Conservation (phyloP, 1,140 invertebrate genomes). For the Vanessa tameamea region DNA sequence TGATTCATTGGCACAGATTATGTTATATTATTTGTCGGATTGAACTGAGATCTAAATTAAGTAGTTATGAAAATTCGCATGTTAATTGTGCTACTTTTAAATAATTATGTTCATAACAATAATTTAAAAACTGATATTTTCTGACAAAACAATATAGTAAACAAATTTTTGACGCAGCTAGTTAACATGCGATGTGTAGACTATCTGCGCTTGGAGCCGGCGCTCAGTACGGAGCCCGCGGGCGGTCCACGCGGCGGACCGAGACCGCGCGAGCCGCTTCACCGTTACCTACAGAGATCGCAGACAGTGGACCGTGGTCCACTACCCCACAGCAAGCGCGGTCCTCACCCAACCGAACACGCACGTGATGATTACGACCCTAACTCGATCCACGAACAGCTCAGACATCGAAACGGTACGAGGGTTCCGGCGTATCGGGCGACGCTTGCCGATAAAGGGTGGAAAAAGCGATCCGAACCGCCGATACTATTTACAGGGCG, state of each 20-base stretch:
- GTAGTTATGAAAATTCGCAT: no score
- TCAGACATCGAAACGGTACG: constrained; percentile 1
- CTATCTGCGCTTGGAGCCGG: background rate
- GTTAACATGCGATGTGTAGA: background rate
- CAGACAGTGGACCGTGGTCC: constrained; percentile 68
- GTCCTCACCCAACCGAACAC: constrained; percentile 54
- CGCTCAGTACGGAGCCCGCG: constrained; percentile 37
- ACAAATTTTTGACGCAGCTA: background rate
- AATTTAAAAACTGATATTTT: no score
- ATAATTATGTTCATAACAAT: no score
- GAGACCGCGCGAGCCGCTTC: constrained; percentile 48
- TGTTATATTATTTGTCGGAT: background rate
- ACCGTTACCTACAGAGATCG: constrained; percentile 77
- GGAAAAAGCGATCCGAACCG: constrained; percentile 61
- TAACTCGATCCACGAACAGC: constrained; percentile 26
- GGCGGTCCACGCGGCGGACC: constrained; percentile 45
- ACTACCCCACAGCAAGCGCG: constrained; percentile 67
- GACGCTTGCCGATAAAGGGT: constrained; percentile 69
- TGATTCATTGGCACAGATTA: background rate
- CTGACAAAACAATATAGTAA: background rate
- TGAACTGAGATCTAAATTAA: no score
- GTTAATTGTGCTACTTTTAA: no score
- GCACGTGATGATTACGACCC: constrained; percentile 10
- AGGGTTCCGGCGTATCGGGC: constrained; percentile 39
- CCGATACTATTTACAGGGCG: constrained; percentile 75